A percentile compares a stretch with the other conserved stretches of the same genome.
Evolutionary conservation across 1,140 invertebrate genomes (phyloP).

Genomic region (Euura saliciscinereae): DNA sequence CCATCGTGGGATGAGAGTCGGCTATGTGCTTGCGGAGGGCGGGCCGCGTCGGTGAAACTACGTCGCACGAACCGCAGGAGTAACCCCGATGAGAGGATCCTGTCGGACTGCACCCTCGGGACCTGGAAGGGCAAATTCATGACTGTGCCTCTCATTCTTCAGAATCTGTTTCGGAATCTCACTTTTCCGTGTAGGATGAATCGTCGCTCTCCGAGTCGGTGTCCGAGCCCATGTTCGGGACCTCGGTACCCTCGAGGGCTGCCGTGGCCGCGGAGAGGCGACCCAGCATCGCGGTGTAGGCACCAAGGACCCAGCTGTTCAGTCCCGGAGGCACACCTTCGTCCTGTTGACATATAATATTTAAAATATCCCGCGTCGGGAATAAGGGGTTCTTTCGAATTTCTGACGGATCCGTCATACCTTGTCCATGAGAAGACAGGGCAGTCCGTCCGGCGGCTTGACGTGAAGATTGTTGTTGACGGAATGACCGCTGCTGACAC

Average conservation of each 20-base stretch:
- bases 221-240: conserved; percentile 50
- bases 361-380: not conserved
- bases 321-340: conserved; percentile 49
- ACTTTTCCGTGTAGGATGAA: conserved; percentile 53
- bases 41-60: conserved; percentile 49
- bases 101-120: conserved; percentile 50
- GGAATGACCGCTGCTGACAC: conserved; percentile 45
- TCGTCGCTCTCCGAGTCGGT: conserved; percentile 56
- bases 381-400: not conserved
- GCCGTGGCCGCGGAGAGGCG: conserved; percentile 55
- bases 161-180: not conserved
- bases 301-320: conserved; percentile 54
- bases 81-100: conserved; percentile 44
- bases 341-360: conserved; percentile 37
- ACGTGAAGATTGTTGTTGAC: conserved; percentile 48
- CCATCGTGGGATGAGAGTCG: conserved; percentile 42
- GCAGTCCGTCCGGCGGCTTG: conserved; percentile 45
- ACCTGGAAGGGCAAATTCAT: conserved; percentile 35
- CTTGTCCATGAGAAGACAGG: conserved; percentile 52
- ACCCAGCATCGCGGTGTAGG: conserved; percentile 57
- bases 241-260: conserved; percentile 50
- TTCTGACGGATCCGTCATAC: conserved; percentile 23
- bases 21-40: conserved; percentile 53
- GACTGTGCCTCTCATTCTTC: not conserved
- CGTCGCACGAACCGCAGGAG: conserved; percentile 51